These are phyloP conservation scores for Threskiornis aethiopicus DNA, from an alignment of 2,797 vertebrate genomes.

Conservation along the genomic window DNA sequence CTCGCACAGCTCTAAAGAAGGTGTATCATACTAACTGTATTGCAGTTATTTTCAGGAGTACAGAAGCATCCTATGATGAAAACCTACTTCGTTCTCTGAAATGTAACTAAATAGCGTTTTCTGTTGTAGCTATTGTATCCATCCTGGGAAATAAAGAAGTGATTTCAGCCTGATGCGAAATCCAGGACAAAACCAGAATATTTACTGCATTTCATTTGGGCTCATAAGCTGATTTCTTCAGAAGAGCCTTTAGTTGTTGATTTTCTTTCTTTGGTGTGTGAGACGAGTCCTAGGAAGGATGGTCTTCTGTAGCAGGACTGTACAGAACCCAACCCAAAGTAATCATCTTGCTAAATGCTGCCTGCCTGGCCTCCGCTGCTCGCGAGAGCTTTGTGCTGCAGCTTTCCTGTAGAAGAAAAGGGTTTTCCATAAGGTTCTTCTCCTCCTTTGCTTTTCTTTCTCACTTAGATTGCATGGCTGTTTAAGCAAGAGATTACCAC, in stretches of 20 bases:
- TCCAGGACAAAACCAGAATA: not conserved
- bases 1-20: not conserved
- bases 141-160: not conserved
- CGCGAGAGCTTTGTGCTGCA: not conserved
- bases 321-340: not conserved
- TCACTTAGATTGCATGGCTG: not conserved
- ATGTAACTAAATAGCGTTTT: not conserved
- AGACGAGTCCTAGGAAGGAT: not conserved
- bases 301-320: not conserved
- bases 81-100: not conserved
- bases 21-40: accelerated
- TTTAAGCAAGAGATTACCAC: not conserved
- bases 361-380: not conserved
- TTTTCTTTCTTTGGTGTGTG: not conserved
- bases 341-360: not conserved
- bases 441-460: not conserved
- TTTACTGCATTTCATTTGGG: not conserved
- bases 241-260: not conserved
- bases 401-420: not conserved
- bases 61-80: not conserved
- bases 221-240: not conserved
- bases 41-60: not conserved
- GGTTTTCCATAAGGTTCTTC: not conserved
- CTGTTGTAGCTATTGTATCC: not conserved
- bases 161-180: not conserved